Evolutionary conservation across 2,113 vertebrate species (phyloP).

Genomic region (Mustela lutreola): DNA sequence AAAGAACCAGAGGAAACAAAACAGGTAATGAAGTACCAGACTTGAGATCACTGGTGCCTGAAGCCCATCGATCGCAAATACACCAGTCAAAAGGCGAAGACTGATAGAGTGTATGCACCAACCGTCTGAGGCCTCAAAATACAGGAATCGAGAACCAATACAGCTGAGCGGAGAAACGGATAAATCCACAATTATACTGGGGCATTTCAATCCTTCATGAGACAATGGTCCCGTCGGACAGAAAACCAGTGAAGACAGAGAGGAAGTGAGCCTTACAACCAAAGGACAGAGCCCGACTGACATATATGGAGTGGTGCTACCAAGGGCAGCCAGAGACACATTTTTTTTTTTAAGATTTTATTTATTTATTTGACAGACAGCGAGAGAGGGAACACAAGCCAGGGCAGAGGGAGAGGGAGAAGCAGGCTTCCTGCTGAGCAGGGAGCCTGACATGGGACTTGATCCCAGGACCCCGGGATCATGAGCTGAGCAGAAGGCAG

Average conservation of each 20-base stretch:
- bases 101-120: accelerated
- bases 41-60: neutral
- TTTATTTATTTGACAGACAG: no score
- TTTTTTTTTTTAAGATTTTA: neutral
- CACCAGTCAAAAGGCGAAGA: neutral
- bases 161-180: neutral
- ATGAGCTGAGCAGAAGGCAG: no score
- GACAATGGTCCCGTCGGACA: neutral
- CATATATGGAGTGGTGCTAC: no score
- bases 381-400: no score
- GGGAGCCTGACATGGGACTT: no score
- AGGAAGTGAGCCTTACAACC: neutral
- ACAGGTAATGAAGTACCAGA: neutral
- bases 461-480: no score
- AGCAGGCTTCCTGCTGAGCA: no score
- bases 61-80: neutral
- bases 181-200: neutral
- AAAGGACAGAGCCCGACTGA: neutral
- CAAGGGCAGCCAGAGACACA: no score
- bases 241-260: neutral
- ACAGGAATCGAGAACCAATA: neutral
- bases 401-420: no score
- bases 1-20: neutral
- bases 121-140: neutral
- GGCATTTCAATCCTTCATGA: neutral